Evolutionary conservation across 2,113 vertebrate genomes (phyloP), one percentile per base, ranked within the genome.

Genomic region (Heterotis niloticus): DNA sequence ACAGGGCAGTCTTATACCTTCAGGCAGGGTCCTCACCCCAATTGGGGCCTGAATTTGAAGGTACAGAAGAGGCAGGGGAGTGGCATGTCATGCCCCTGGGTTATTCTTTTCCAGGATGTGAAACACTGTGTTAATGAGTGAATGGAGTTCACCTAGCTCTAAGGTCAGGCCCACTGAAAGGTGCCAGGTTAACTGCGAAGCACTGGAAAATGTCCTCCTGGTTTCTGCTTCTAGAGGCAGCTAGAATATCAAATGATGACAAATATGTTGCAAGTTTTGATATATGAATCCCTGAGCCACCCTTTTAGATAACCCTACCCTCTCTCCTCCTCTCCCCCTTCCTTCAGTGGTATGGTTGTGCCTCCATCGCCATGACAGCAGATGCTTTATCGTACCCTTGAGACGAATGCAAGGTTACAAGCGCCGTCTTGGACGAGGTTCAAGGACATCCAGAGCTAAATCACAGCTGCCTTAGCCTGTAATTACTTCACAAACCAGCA

Each of bases 341-440:
- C 62, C 29, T 23, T 9, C 57, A 2, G 28, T 13, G 28, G 16
- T 66, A 78, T 29, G 9, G 62, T 79, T 76, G 71, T 76, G 80
- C 64, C 78, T n/a, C 80, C 17, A 79, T 88, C 82, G 82, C 85
- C 82, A 87, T 85, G 82, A 84, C 81, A 86, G 85, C 87, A 85
- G 80, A 81, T 81, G 71, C 23, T 79, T 67, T 67, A 78, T 73
- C 78, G 70, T 68, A 56, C 75, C 29, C 28, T 88, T 81, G 87
- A 86, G 77, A 81, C 1, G 56, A 85, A 81, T 82, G 82, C 85
- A 88, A 86, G 89, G 89, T 89, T 85, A 85, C 84, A 44, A 81
- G 44, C 44, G 51, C 51, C 20, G 44, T 59, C 62, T 66, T 76
- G 73, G 73, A 80, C 82, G 81, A 83, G 85, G 85, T 82, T 85